Base-by-base conservation (phyloP, 2,113 vertebrate genomes). In the Triplophysa tibetana region DNA sequence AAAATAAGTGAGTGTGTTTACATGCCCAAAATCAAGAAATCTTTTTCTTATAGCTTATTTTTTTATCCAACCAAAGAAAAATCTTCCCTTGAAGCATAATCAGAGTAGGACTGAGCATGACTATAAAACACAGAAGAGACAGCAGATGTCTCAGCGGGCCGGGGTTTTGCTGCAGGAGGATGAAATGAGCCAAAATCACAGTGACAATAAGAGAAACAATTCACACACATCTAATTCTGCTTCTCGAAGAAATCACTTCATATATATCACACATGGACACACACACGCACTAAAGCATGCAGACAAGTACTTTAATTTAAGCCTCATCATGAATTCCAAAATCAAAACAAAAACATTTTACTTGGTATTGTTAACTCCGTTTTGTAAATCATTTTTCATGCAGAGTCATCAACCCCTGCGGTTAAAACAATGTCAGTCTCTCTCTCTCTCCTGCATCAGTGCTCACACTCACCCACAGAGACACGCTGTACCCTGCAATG, bases 361-460 rank as follows among this genome's bases (percentile, higher is more conserved):
- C 68, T 38, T 38, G 33, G 7, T 7, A 38, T 7, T 38, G 33
- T 38, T 38, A 38, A 38, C 33, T 69, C 3, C 26, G 17, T 52
- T 70, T 64, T 26, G 73, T 62, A 66, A 56, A 21, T 0, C 68
- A 80, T 62, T 16, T 24, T 8, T 69, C 14, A 68, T 16, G 65
- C 65, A 5, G 76, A 60, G 24, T 78, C 76, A 78, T 78, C 65
- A 13, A 19, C 60, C 33, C 29, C 64, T 60, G 33, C 23, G 16
- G 65, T 5, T 38, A 38, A 38, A 38, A 38, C 33, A 33, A 33
- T 33, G 33, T 38, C 33, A 1, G 0, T 38, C 33, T 38, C 33
- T 38, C 56, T 52, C 29, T 1, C 2, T 69, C 76, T 61, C 12
- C 11, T 11, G n/a, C 77, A 64, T 70, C 45, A 54, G 41, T 70